These are phyloP conservation scores for Microtus richardsoni DNA, from an alignment of 2,113 vertebrate species.

Conservation along the genomic window DNA sequence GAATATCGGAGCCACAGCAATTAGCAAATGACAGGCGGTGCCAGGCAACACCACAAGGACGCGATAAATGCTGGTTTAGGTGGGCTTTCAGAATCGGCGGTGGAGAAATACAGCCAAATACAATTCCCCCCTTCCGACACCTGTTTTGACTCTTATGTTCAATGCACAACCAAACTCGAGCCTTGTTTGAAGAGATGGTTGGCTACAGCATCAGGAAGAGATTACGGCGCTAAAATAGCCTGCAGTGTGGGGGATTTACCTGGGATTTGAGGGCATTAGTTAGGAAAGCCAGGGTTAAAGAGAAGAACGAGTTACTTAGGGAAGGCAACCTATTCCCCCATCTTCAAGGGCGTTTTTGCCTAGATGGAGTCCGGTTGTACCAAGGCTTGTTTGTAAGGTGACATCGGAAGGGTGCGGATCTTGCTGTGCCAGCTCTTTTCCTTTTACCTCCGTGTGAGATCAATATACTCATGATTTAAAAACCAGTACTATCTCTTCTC, in stretches of 20 bases:
- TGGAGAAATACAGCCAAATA: slow-evolving; percentile 48
- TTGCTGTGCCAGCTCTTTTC: neutral
- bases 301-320: slow-evolving; percentile 67
- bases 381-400: slow-evolving; percentile 29
- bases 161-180: slow-evolving; percentile 61
- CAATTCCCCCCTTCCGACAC: slow-evolving; percentile 34
- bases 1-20: slow-evolving; percentile 50
- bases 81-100: slow-evolving; percentile 60
- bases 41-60: slow-evolving; percentile 27
- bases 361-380: neutral
- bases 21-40: slow-evolving; percentile 47
- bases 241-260: slow-evolving; percentile 63
- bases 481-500: slow-evolving; percentile 51
- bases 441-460: neutral
- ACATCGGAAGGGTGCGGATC: neutral
- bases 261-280: slow-evolving; percentile 74
- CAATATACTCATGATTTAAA: slow-evolving; percentile 62
- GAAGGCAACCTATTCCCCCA: slow-evolving; percentile 63
- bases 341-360: slow-evolving; percentile 68
- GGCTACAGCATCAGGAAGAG: slow-evolving; percentile 55
- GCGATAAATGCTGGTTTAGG: slow-evolving; percentile 55
- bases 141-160: slow-evolving; percentile 69
- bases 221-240: slow-evolving; percentile 72
- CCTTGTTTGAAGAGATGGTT: slow-evolving; percentile 62
- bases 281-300: slow-evolving; percentile 77